phyloP scores from a whole-genome alignment of 2,888 invertebrate genomes.

The Machimus rusticus region DNA sequence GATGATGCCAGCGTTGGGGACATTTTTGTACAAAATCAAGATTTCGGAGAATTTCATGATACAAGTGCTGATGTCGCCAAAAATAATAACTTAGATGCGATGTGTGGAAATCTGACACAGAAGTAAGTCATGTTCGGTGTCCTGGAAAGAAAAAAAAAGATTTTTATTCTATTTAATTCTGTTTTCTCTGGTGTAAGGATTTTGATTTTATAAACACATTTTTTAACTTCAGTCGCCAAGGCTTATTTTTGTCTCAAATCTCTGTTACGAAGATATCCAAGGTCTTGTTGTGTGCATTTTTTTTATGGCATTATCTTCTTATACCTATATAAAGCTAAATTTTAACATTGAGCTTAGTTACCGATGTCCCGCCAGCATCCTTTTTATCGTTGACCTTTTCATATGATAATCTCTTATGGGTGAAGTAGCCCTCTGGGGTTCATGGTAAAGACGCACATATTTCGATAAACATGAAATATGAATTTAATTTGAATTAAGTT shows the following conservation, averaged over 20 bases:
- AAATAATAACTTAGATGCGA: slow-evolving; percentile 63
- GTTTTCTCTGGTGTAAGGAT: background rate
- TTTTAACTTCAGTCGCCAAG: background rate
- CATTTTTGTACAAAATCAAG: slow-evolving; percentile 41
- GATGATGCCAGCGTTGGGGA: slow-evolving; percentile 26
- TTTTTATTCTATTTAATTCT: background rate
- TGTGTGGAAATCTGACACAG: slow-evolving; percentile 67
- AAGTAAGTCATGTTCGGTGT: slow-evolving; percentile 52
- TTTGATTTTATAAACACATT: background rate
- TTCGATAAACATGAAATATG: background rate
- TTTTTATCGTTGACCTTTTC: background rate
- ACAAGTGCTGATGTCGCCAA: slow-evolving; percentile 63
- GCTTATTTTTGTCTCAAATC: background rate
- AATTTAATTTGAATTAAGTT: background rate
- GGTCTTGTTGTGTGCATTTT: background rate
- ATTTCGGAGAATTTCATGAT: slow-evolving; percentile 61
- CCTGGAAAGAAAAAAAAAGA: background rate
- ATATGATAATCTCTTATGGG: background rate
- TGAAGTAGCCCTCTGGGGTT: background rate
- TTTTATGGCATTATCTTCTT: background rate
- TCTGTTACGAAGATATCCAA: background rate
- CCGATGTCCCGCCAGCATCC: background rate
- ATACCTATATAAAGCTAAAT: background rate
- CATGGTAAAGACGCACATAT: background rate
- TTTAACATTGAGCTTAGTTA: background rate